Base-by-base conservation (phyloP, 2,797 vertebrate genomes). In the Oryzias sinensis region DNA sequence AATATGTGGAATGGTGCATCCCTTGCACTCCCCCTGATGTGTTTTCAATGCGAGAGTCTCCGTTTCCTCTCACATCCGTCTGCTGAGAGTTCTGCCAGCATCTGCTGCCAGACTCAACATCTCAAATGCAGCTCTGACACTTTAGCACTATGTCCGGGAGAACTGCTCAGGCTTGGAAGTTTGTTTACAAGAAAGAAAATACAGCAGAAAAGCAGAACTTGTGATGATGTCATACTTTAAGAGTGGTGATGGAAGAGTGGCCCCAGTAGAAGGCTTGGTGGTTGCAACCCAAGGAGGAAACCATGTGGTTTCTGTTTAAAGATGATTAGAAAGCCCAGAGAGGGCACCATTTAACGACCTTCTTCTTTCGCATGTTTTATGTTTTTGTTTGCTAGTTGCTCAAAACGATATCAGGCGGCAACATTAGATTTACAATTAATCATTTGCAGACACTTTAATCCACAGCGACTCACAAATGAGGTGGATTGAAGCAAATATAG, bases 281-380 rank as follows among this genome's bases (percentile, higher is more conserved):
- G 22, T 49, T 24, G 15, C 46, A 20, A 53, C 42, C 41, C 27
- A 27, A 22, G 72, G 46, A 82, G 72, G 79, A 85, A 85, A 15
- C 54, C 47, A 16, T 55, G 70, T 60, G 62, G 69, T 8, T 70
- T 65, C 65, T 80, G 73, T 59, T 43, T 33, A 24, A 37, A 54
- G 55, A 48, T 77, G 75, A 86, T 78, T 64, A 80, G 52, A 65
- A 14, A 27, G 15, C 42, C 53, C 5, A 52, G 2, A 14, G 20
- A 43, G 15, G 20, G 29, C 55, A 53, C 61, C 56, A 64, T 58
- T 13, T 17, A 47, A 5, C 44, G 42, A 53, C 56, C 25, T 17
- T 44, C 14, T 14, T 65, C 60, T 49, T 14, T 1, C 48, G 53
- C 24, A 63, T 53, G 14, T 37, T 56, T 52, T 20, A 41, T 56